Evolutionary conservation across 2,888 invertebrate species (phyloP), one percentile per base, ranked within the genome.

Genomic region (Stenoptilia bipunctidactyla): DNA sequence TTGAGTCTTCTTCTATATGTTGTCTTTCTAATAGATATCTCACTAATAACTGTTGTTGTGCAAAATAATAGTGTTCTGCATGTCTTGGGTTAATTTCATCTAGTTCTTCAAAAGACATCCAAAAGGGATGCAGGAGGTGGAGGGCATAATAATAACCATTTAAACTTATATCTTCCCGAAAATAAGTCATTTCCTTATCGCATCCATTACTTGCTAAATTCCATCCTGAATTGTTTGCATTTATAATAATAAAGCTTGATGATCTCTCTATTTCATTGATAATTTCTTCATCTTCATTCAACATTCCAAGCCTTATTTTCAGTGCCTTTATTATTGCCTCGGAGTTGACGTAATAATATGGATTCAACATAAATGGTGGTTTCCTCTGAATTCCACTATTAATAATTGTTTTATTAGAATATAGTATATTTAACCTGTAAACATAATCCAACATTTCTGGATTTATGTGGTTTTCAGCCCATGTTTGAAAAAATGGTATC

Each of bases 141-240:
- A 85, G 64, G 46, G 83, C 86, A 48, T 83, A 85, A 59, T 89
- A 88, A 57, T 83, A 88, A 36, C 80, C 68, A 55, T 88, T 89
- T 9, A 89, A 56, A 15, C 85, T 86, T 40, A 89, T 70, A 47
- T 90, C 90, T 72, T 90, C 89, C 46, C 85, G 85, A 53, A 89
- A 89, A 53, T 89, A 89, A 42, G 87, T 85, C 9, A 89, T 53
- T 40, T 79, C 71, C 48, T 83, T 75, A 47, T 87, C 86, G 39
- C 77, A 74, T 42, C 64, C 68, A 40, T 68, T 63, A 64, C 73
- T 51, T 50, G 66, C 56, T 64, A 83, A 44, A 53, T 87, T 86
- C 86, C 85, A 87, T 38, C 82, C 69, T 1, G 82, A 82, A 49
- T 82, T 80, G 47, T 83, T 82, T 6, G 66, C 58, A 39, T 79